phyloP scores from a whole-genome alignment of 1,140 invertebrate genomes.

The Nebria ingens region DNA sequence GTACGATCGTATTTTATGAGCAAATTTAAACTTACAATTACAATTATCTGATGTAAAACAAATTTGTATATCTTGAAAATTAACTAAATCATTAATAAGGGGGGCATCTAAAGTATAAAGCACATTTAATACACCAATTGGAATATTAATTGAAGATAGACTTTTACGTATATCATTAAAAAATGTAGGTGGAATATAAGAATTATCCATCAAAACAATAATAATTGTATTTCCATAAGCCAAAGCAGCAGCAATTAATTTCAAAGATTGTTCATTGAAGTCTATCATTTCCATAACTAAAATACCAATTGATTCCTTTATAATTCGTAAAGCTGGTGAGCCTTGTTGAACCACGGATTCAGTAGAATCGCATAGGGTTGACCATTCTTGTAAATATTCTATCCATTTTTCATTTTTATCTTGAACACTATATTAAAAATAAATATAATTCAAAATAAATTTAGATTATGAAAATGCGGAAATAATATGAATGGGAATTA shows the following conservation, averaged over 20 bases:
- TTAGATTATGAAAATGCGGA: too few relatives aligned
- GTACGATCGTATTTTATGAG: not conserved
- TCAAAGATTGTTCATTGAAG: not conserved
- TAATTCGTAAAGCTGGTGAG: conserved; percentile 9
- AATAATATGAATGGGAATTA: too few relatives aligned
- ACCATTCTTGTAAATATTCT: conserved; percentile 14
- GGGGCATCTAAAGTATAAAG: not conserved
- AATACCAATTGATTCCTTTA: conserved; percentile 12
- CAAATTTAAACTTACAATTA: conserved; percentile 8
- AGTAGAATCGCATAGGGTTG: not conserved
- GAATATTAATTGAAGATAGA: conserved; percentile 14
- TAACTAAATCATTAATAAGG: not conserved
- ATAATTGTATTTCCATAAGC: conserved; percentile 18
- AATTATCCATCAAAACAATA: not conserved
- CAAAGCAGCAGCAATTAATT: conserved; percentile 2
- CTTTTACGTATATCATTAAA: conserved; percentile 14
- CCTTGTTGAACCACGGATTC: not conserved
- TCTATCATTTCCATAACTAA: conserved; percentile 12
- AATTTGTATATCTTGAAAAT: not conserved
- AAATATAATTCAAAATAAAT: not conserved
- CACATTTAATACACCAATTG: conserved; percentile 3
- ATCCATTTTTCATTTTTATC: conserved; percentile 11
- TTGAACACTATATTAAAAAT: not conserved
- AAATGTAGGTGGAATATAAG: not conserved
- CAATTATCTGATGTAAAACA: not conserved